Conservation (phyloP, 2,797 vertebrate genomes). For the Corythornis leucogaster region DNA sequence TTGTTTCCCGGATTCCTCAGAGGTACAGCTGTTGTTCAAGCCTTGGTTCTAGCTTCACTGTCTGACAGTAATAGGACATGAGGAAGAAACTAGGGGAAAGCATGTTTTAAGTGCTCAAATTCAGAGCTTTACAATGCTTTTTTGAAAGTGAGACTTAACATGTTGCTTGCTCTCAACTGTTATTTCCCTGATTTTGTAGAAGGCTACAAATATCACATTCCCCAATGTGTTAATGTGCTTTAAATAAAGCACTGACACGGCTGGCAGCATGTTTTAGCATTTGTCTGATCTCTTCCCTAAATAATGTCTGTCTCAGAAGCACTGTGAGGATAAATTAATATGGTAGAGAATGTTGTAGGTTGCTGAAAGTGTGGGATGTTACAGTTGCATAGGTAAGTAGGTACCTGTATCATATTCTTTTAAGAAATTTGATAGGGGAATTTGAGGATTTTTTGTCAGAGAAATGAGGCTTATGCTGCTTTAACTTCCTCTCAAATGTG, state of each 20-base stretch:
- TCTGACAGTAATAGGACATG: neutral
- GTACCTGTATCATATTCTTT: neutral
- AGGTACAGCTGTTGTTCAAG: neutral
- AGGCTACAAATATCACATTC: slow-evolving; percentile 9
- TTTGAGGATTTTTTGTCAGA: neutral
- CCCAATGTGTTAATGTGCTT: slow-evolving; percentile 21
- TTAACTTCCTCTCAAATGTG: neutral
- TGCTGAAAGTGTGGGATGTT: neutral
- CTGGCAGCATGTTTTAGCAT: slow-evolving; percentile 48
- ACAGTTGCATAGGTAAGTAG: neutral
- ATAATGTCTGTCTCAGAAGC: slow-evolving; percentile 17
- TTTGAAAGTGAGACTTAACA: slow-evolving; percentile 6
- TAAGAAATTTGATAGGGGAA: neutral
- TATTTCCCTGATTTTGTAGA: slow-evolving; percentile 8
- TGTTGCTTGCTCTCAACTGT: slow-evolving; percentile 6
- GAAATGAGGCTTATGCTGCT: neutral
- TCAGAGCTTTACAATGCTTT: neutral
- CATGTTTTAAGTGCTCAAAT: neutral
- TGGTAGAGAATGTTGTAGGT: neutral
- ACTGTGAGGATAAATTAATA: slow-evolving; percentile 39
- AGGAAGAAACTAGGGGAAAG: neutral
- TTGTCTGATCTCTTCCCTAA: slow-evolving; percentile 32
- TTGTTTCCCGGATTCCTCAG: neutral
- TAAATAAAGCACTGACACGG: slow-evolving; percentile 36
- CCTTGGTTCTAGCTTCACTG: neutral